Evolutionary conservation across 2,888 invertebrate genomes (phyloP).

Genomic region (Yponomeuta sedellus): DNA sequence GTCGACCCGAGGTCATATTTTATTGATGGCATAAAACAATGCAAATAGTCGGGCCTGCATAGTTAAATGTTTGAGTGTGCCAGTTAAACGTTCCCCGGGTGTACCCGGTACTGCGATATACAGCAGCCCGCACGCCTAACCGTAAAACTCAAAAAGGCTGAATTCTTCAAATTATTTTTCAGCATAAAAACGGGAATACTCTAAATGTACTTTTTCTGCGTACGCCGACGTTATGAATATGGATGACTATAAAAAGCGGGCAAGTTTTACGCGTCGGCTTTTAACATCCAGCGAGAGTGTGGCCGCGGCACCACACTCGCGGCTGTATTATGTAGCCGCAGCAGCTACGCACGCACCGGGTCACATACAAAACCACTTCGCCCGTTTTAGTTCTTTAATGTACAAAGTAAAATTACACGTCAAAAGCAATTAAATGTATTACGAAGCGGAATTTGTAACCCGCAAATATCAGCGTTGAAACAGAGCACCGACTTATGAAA

Average conservation of each 20-base stretch:
- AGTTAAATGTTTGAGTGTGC: neutral
- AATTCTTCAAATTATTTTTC: conserved; percentile 3
- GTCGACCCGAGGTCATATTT: neutral
- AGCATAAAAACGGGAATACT: neutral
- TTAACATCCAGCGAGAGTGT: conserved; percentile 10
- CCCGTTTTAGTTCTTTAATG: neutral
- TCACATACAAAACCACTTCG: neutral
- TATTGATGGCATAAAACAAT: neutral
- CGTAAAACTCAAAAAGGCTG: neutral
- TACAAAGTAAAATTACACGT: neutral
- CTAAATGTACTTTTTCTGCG: conserved; percentile 13
- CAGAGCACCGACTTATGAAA: conserved; percentile 5
- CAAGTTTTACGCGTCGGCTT: conserved; percentile 14
- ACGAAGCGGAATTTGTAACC: neutral
- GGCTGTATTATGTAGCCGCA: neutral
- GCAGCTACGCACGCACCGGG: neutral
- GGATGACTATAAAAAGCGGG: conserved; percentile 11
- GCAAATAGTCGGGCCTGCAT: neutral
- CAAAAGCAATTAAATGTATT: neutral
- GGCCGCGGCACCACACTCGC: neutral
- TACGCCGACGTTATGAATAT: conserved; percentile 13
- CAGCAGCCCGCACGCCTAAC: neutral
- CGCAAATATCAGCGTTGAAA: conserved; percentile 1
- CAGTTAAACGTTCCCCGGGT: neutral
- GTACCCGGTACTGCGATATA: neutral